Evolutionary conservation across 2,797 vertebrate species (phyloP), one percentile per base, ranked within the genome.

Genomic region (Anas georgica): DNA sequence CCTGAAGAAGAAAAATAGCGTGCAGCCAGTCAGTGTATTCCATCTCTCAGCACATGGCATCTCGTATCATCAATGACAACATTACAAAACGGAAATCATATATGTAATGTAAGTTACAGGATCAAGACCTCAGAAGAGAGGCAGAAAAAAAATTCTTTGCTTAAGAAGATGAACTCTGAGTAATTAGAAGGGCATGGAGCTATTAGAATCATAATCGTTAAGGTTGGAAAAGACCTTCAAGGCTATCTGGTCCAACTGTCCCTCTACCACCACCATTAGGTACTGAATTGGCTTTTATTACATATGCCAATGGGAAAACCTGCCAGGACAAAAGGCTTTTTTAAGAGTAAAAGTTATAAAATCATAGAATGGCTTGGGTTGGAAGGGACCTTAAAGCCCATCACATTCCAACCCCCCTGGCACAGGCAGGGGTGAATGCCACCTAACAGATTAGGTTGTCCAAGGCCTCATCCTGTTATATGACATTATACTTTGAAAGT

Each of bases 1-100:
- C 99, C 99, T 99, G 78, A 28, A 68, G 85, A 91, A 62, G 82
- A n/a, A 89, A 83, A 62, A 54, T 8, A 68, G 8, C 37, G 37
- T 26, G 67, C 11, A 25, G 12, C 2, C 17, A 33, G 17, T 35
- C 3, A 3, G 63, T 15, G 10, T 33, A 15, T 21, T 66, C 15
- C 26, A 25, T 14, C n/a, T 25, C 56, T 31, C 31, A 68, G 13
- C 45, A 31, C 0, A 6, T 20, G 56, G 33, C 66, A 75, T 14
- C 56, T 52, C 23, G 3, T 0, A 5, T 3, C 50, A 37, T 25
- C 26, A 60, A 45, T 25, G 23, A 52, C 17, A 31, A 62, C 16
- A 52, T 35, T 48, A 39, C 0, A 0, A 45, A 72, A 58, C 39
- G 12, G 17, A 60, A 84, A 78, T 37, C 6, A 8, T 14, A 6